Evolutionary conservation across 2,113 vertebrate genomes (phyloP), one percentile per base, ranked within the genome.

Genomic region (Gymnobelideus leadbeateri): DNA sequence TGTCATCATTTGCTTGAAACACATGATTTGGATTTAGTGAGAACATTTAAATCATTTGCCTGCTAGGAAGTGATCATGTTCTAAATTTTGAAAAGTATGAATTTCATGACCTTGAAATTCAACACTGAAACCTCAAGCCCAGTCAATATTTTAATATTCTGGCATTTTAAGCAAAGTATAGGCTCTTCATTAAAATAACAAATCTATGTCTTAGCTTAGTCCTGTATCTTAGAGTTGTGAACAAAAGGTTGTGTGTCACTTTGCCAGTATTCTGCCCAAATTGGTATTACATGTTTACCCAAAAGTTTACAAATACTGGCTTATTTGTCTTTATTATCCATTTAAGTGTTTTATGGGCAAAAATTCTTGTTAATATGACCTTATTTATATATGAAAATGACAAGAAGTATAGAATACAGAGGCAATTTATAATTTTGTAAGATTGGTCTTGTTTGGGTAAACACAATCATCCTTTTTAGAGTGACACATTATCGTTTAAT

Each of bases 1-100:
- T 94, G n/a, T 54, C 94, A 95, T 93, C 16, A 91, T 93, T 95
- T 90, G 2, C 37, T 94, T 91, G 24, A 96, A 95, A 50, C 93
- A 93, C 61, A 89, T 92, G 52, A 90, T 92, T 11, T 49, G 21
- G 43, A 84, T 84, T 77, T 4, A 77, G 19, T 77, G 26, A 43
- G 46, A 11, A 23, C 89, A 89, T 61, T 95, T 91, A 95, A 68
- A 95, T 46, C 90, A 90, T 92, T 90, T 94, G 68, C 31, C 92
- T 95, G 21, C 89, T 43, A 68, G 37, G 49, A 51, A 26, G 9
- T 93, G 6, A 57, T 90, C 94, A 57, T 92, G 47, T 25, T 28
- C 90, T 92, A 50, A 21, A 24, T 25, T 94, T 95, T 96, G 5
- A 49, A n/a, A 43, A 84, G n/a, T 49, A 55, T 93, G 53, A 91